Conservation (phyloP, 2,113 vertebrate genomes). For the Trochalopteron elliotii region DNA sequence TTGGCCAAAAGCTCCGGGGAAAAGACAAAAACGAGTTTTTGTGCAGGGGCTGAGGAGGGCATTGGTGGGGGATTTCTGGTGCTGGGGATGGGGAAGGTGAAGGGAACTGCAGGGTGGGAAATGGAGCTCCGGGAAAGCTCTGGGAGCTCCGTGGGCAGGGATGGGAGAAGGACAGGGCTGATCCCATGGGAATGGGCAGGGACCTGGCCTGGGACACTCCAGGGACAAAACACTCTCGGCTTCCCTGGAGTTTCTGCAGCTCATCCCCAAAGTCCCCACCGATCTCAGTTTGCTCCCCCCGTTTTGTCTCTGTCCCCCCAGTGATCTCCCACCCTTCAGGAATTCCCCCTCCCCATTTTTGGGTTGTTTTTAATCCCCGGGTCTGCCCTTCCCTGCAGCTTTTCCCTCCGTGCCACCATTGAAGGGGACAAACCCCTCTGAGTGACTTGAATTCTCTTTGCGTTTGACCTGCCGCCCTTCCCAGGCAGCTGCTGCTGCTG, state of each 20-base stretch:
- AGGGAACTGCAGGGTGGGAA: background rate
- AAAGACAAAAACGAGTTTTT: background rate
- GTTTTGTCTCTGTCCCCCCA: accelerated
- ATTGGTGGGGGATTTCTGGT: accelerated
- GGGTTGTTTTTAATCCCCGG: background rate
- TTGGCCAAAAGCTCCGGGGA: accelerated
- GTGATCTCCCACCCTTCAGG: accelerated
- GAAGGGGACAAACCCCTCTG: accelerated
- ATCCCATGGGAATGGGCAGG: background rate
- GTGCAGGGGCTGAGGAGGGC: accelerated
- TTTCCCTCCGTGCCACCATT: accelerated
- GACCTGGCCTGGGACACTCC: background rate
- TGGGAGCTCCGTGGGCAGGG: background rate
- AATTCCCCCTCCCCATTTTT: background rate
- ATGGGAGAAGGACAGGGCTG: background rate
- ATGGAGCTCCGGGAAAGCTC: accelerated
- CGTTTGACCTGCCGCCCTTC: accelerated
- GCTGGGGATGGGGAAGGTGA: background rate
- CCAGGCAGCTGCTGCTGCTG: background rate
- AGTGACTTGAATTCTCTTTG: background rate
- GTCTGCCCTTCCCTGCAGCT: accelerated
- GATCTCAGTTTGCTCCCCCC: accelerated
- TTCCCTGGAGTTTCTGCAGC: background rate
- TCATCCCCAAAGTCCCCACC: accelerated
- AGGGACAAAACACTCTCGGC: background rate